These are phyloP conservation scores for Hemibagrus guttatus DNA, from an alignment of 2,797 vertebrate species.

Conservation along the genomic window DNA sequence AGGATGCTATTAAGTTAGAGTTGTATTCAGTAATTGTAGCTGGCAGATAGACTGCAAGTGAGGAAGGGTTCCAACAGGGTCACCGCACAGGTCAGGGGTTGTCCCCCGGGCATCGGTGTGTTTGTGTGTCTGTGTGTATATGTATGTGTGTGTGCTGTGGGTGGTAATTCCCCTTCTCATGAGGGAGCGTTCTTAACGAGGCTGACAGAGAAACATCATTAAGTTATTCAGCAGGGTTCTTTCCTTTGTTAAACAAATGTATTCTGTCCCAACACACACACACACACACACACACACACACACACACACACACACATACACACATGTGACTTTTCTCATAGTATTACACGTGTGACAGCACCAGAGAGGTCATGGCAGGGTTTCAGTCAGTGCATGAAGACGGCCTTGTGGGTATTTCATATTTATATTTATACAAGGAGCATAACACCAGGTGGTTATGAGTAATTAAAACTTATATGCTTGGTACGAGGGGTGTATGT, in stretches of 20 bases:
- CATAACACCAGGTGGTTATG: slow-evolving; percentile 37
- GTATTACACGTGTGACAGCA: background rate
- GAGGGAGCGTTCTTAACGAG: slow-evolving; percentile 42
- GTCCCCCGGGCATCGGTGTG: slow-evolving; percentile 27
- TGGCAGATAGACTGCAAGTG: slow-evolving; percentile 27
- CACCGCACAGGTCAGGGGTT: slow-evolving; percentile 39
- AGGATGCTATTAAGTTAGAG: slow-evolving; percentile 30
- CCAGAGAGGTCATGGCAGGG: slow-evolving; percentile 44
- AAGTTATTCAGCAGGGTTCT: slow-evolving; percentile 45
- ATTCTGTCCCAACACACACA: slow-evolving; percentile 11
- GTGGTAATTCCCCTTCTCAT: slow-evolving; percentile 40
- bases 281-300: slow-evolving; percentile 20
- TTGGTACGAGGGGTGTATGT: slow-evolving; percentile 3
- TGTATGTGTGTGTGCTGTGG: slow-evolving; percentile 1
- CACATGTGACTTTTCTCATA: slow-evolving; percentile 28
- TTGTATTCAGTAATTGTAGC: slow-evolving; percentile 37
- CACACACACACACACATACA: slow-evolving; percentile 21
- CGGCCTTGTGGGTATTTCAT: slow-evolving; percentile 11
- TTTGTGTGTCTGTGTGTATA: slow-evolving; percentile 10
- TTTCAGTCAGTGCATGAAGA: slow-evolving; percentile 1
- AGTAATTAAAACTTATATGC: slow-evolving; percentile 37
- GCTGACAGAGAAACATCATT: slow-evolving; percentile 42
- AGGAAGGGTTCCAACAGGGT: slow-evolving; percentile 38
- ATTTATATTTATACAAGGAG: slow-evolving; percentile 39
- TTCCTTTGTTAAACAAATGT: slow-evolving; percentile 38